phyloP scores from a whole-genome alignment of 2,888 invertebrate genomes.

The Hydrotaea cyrtoneurina region DNA sequence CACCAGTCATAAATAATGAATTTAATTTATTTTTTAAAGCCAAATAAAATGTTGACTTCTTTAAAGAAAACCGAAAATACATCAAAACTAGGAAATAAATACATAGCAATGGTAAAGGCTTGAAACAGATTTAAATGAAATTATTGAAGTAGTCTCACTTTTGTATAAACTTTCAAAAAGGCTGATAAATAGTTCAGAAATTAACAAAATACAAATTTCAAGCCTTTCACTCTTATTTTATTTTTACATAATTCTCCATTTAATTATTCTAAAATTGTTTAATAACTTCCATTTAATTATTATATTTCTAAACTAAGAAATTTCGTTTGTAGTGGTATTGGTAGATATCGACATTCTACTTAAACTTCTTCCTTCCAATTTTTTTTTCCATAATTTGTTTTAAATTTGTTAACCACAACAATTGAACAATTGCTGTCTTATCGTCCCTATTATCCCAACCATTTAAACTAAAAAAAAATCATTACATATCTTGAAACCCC shows the following conservation, averaged over 20 bases:
- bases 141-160: no score
- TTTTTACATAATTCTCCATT: no score
- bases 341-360: no score
- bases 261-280: no score
- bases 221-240: no score
- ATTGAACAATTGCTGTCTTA: not conserved
- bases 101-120: not conserved
- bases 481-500: not conserved
- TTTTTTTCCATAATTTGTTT: constrained; percentile 22
- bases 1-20: constrained; percentile 44
- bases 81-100: not conserved
- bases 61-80: not conserved
- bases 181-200: no score
- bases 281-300: no score
- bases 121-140: not conserved
- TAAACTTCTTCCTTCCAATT: not conserved
- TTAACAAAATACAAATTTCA: no score
- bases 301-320: no score
- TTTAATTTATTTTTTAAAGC: constrained; percentile 9
- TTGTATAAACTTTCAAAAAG: no score
- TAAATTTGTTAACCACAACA: constrained; percentile 44
- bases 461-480: not conserved
- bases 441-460: not conserved
- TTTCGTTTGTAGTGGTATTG: no score
- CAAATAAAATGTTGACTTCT: constrained; percentile 19